Percentiles rank a stretch among this genome's conserved stretches.
phyloP scores from a whole-genome alignment of 1,140 invertebrate species.

The Notospermus geniculatus region DNA sequence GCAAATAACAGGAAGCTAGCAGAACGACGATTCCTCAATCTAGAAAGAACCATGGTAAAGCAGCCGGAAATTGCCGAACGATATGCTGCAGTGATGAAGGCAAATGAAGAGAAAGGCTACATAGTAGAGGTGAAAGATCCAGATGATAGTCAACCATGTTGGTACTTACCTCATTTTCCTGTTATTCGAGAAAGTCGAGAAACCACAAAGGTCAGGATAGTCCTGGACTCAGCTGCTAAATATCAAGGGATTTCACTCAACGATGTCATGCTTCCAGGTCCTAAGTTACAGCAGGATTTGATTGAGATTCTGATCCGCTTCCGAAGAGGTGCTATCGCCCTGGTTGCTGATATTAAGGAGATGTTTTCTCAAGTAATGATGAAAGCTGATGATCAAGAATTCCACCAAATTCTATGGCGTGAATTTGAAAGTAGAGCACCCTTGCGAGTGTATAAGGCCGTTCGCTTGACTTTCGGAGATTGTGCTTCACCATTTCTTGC shows the following conservation, averaged over 20 bases:
- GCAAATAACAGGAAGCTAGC: no score
- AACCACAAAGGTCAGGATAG: conserved; percentile 23
- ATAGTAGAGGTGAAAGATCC: neutral
- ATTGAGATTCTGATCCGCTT: conserved; percentile 28
- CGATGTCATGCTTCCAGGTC: conserved; percentile 29
- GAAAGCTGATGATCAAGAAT: conserved; percentile 4
- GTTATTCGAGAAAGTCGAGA: conserved; percentile 8
- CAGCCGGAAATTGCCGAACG: neutral
- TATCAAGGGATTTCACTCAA: conserved; percentile 15
- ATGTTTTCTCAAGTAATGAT: conserved; percentile 20
- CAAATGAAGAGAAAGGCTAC: neutral
- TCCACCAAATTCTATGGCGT: conserved; percentile 17
- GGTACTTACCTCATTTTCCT: conserved; percentile 25
- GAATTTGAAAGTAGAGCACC: neutral
- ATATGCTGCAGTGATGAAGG: conserved; percentile 9
- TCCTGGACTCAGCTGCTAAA: conserved; percentile 21
- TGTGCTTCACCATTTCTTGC: conserved; percentile 15
- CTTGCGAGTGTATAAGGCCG: conserved; percentile 14
- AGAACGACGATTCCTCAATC: no score
- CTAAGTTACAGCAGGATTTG: conserved; percentile 46
- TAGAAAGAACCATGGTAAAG: conserved; percentile 15
- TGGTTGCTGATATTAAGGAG: conserved; percentile 22
- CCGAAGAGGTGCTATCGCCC: conserved; percentile 19
- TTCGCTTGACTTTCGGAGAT: conserved; percentile 15
- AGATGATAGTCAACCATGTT: conserved; percentile 9